Base-by-base conservation (phyloP, 2,888 invertebrate genomes). In the Leucophenga maculata region DNA sequence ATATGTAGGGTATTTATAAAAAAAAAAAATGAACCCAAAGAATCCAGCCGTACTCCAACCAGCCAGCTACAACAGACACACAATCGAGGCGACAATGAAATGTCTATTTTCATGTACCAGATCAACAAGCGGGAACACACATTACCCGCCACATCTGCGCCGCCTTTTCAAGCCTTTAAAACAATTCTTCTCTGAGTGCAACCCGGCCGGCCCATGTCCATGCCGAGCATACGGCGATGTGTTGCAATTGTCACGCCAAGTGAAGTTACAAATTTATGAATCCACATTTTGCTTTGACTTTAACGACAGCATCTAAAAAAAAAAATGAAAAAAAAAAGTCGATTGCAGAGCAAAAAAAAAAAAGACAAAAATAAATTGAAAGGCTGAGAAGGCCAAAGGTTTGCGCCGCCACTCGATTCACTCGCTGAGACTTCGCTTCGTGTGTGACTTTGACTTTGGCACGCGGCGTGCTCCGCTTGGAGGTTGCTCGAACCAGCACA, bases 231-330 rank as follows among this genome's bases (percentile, higher is more conserved):
- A 71, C 69, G 32, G 84, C 82, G 84, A 83, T 83, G 80, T 85
- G 84, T 79, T 78, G 86, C 86, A 86, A 86, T 86, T 86, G 86
- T 86, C 87, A 86, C 86, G 87, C 84, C 84, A 84, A 84, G 85
- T 84, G 83, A 84, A 82, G 83, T 84, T 77, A 85, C 84, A 86
- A 86, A 86, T 86, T 86, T 86, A 86, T 86, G 87, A 86, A 86
- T 86, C 84, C 86, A 85, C 85, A 79, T 79, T 79, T 77, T 71
- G 78, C 79, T 77, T 76, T 72, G 75, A 74, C 75, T 77, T 77
- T 64, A 64, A 64, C 62, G 62, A 64, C 46, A 64, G 62, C 62
- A 26, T 22, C 46, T 60, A 39, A 44, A 32, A 22, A 54, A 52
- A 55, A 55, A 48, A 48, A 48, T 8, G 11, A 48, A 48, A 16